Conservation (phyloP, 1,140 invertebrate species). For the Papilio polyxenes region DNA sequence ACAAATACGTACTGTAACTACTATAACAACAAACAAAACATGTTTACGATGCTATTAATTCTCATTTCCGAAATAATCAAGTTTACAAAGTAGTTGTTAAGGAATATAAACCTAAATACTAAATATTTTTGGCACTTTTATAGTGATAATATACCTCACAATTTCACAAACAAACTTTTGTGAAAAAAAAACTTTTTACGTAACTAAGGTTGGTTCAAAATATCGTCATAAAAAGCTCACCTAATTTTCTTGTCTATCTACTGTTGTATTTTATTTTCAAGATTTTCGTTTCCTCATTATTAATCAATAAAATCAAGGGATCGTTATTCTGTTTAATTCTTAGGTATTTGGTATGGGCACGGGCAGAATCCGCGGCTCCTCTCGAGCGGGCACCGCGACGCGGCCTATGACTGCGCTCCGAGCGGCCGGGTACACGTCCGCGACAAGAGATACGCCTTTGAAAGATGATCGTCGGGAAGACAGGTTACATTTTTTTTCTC, state of each 20-base stretch:
- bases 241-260: too few species aligned
- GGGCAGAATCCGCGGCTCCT: slow-evolving; percentile 60
- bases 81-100: background rate
- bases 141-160: too few species aligned
- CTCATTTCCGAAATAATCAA: slow-evolving; percentile 5
- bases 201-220: too few species aligned
- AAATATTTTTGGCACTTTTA: too few species aligned
- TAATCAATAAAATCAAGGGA: too few species aligned
- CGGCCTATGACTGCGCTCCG: slow-evolving; percentile 97
- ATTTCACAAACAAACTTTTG: too few species aligned
- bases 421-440: slow-evolving; percentile 95
- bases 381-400: slow-evolving; percentile 69
- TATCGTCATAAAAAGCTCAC: too few species aligned
- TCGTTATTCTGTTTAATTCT: background rate
- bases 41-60: background rate
- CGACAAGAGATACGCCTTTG: slow-evolving; percentile 79
- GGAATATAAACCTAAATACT: too few species aligned
- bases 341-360: slow-evolving; percentile 69
- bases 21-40: background rate
- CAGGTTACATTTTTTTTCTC: slow-evolving; percentile 79
- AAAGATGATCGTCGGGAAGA: slow-evolving; percentile 88
- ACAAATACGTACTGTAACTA: background rate
- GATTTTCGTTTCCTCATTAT: too few species aligned
- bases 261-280: too few species aligned
- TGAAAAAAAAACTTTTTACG: too few species aligned